Percentiles rank a stretch among this genome's conserved stretches.
Conservation (phyloP, 2,888 invertebrate species). For the Branchipolynoe longqiensis region DNA sequence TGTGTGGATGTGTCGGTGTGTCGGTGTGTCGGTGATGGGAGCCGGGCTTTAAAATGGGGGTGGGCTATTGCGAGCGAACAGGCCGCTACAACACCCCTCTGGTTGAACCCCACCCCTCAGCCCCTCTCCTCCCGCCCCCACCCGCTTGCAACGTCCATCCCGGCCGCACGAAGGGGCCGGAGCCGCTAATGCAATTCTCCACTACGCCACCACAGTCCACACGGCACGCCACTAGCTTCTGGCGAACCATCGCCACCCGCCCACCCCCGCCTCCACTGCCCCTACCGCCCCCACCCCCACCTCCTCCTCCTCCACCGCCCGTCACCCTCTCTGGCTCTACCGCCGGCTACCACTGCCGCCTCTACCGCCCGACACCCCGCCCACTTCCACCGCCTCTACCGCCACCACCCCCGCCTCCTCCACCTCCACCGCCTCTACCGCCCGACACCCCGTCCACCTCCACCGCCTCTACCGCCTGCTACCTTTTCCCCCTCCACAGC, state of each 20-base stretch:
- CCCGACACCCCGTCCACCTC: background rate
- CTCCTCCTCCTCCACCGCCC: background rate
- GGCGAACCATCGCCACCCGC: background rate
- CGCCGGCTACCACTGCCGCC: background rate
- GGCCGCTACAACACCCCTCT: too few relatives aligned
- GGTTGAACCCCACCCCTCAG: background rate
- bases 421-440: background rate
- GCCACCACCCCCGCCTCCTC: background rate
- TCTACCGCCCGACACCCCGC: constrained; percentile 23
- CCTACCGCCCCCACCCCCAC: background rate
- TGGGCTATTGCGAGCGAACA: too few relatives aligned
- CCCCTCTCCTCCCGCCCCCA: background rate
- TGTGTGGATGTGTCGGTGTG: too few relatives aligned
- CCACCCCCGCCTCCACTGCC: background rate
- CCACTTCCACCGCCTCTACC: constrained; percentile 5
- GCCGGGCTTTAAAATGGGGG: too few relatives aligned
- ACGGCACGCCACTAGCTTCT: background rate
- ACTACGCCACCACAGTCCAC: too few relatives aligned
- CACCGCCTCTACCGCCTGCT: background rate
- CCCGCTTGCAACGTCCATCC: background rate
- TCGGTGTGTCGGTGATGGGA: too few relatives aligned
- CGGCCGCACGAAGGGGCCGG: background rate
- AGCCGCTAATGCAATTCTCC: too few relatives aligned
- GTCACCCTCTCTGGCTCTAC: constrained; percentile 15
- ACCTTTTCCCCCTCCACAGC: too few relatives aligned